phyloP scores from a whole-genome alignment of 2,113 vertebrate species.

The Hippoglossus stenolepis region DNA sequence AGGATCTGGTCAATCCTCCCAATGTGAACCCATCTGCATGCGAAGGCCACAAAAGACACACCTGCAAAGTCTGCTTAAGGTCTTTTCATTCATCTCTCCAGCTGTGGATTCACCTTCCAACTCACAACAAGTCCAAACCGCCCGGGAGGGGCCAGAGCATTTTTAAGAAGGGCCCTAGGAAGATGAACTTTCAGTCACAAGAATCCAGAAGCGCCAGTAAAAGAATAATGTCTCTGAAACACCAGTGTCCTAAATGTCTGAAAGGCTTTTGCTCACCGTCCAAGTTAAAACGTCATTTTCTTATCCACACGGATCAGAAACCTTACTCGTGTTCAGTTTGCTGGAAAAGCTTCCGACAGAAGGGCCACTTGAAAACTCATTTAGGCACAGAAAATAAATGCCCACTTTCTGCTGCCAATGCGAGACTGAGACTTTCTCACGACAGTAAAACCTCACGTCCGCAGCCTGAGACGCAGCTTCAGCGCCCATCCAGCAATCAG shows the following conservation, averaged over 20 bases:
- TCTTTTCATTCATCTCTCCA: constrained; percentile 14
- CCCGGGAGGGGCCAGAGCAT: neutral
- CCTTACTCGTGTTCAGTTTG: constrained; percentile 34
- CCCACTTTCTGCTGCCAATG: neutral
- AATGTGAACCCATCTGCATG: neutral
- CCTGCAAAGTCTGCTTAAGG: constrained; percentile 14
- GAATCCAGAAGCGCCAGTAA: neutral
- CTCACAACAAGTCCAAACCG: constrained; percentile 1
- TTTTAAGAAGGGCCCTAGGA: neutral
- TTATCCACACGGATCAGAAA: constrained; percentile 53
- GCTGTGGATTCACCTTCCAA: constrained; percentile 8
- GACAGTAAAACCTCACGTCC: neutral
- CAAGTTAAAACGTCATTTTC: constrained; percentile 44
- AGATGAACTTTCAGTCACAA: neutral
- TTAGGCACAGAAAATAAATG: constrained; percentile 9
- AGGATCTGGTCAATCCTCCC: neutral
- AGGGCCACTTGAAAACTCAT: constrained; percentile 43
- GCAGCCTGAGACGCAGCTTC: neutral
- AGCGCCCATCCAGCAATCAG: neutral
- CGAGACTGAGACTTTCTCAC: neutral
- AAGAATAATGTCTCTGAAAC: constrained; percentile 1
- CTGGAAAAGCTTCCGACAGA: constrained; percentile 23
- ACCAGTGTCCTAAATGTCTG: constrained; percentile 41
- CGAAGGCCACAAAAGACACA: neutral
- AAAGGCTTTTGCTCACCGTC: constrained; percentile 54